These are phyloP conservation scores for Isotomurus palustris DNA, from an alignment of 2,888 invertebrate genomes.

Conservation along the genomic window DNA sequence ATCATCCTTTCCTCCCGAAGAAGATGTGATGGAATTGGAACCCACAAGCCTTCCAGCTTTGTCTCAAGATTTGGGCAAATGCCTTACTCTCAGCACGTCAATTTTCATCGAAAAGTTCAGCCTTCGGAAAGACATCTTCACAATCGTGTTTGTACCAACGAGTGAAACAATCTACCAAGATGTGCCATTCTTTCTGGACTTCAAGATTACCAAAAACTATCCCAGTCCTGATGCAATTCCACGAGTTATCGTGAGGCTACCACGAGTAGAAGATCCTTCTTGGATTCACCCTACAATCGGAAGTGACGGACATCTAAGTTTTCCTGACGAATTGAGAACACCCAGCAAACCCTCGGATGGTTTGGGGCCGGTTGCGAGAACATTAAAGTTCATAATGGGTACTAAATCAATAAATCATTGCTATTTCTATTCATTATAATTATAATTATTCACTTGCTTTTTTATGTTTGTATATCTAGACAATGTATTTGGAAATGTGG, in stretches of 20 bases:
- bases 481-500: too few relatives aligned
- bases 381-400: background rate
- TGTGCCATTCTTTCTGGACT: conserved; percentile 76
- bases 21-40: too few relatives aligned
- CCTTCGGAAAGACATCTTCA: conserved; percentile 64
- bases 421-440: too few relatives aligned
- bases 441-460: too few relatives aligned
- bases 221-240: background rate
- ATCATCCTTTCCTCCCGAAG: too few relatives aligned
- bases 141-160: conserved; percentile 88
- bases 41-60: too few relatives aligned
- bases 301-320: background rate
- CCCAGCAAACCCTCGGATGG: background rate
- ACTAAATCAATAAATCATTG: too few relatives aligned
- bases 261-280: background rate
- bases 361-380: background rate
- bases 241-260: background rate
- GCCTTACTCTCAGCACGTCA: too few relatives aligned
- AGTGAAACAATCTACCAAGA: conserved; percentile 89
- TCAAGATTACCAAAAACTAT: conserved; percentile 1
- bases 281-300: background rate
- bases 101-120: background rate
- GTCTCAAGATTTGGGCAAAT: too few relatives aligned
- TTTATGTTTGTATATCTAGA: too few relatives aligned
- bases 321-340: background rate